Evolutionary conservation across 2,797 vertebrate species (phyloP), one percentile per base, ranked within the genome.

Genomic region (Chloroceryle amazona): DNA sequence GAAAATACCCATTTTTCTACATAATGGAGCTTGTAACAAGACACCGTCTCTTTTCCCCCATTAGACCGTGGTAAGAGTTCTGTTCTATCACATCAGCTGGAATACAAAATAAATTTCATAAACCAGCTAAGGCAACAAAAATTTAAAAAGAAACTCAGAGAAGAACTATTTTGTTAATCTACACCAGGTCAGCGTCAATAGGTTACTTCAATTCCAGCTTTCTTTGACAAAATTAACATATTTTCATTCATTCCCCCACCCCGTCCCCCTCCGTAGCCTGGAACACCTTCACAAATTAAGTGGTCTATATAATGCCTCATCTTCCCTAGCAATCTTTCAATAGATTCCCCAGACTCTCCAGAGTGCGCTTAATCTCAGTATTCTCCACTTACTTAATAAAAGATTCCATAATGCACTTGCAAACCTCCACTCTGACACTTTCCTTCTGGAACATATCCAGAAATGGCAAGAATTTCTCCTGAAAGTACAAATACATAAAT

Each of bases 371-470:
- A 57, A 91, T 81, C 52, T 29, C 19, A 28, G 21, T 23, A 11
- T 10, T 22, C 63, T 44, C 49, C 55, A 98, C 99, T 97, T 97
- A 99, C 99, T 98, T 99, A 97, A 99, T 99, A 96, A 99, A 99
- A 95, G 99, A 98, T 88, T 99, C 99, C 99, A 99, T 99, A 97
- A 99, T 99, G 97, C 98, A 98, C 74, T 99, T 99, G 97, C 99
- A 99, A 87, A 99, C 99, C 91, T 99, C 99, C 83, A 99, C 99
- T 90, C 99, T 98, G 78, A 99, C 99, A 11, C 98, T 99, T 93
- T 99, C 99, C 93, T 99, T 99, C 96, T 99, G 99, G 97, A 99
- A 99, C 99, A 99, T 99, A 98, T 99, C 99, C 74, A 99, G 96
- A 96, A 99, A 99, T 0, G 99, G 99, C 78, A 99, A 97, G 98